A percentile compares a stretch with the other conserved stretches of the same genome.
Evolutionary conservation across 2,888 invertebrate genomes (phyloP).

Genomic region (Eupeodes latifasciatus): DNA sequence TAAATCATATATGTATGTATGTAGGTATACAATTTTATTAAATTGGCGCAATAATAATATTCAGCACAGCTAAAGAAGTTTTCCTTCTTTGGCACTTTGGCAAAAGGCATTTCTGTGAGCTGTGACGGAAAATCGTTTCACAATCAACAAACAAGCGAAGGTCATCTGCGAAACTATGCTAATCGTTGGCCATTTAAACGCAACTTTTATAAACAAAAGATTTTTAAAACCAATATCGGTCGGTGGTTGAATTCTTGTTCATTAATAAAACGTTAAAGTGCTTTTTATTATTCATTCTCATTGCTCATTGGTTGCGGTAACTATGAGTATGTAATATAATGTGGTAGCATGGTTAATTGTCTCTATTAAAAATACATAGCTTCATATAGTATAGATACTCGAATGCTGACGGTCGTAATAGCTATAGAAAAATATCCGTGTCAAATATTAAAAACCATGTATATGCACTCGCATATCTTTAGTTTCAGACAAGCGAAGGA

Average conservation of each 20-base stretch:
- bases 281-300: slow-evolving; percentile 45
- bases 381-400: neutral
- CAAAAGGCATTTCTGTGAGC: slow-evolving; percentile 24
- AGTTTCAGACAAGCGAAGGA: neutral
- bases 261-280: slow-evolving; percentile 57
- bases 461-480: neutral
- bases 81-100: slow-evolving; percentile 22
- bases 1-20: neutral
- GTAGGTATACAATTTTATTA: neutral
- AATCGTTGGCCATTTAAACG: slow-evolving; percentile 38
- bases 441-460: slow-evolving; percentile 43
- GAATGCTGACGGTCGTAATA: slow-evolving; percentile 8
- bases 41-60: slow-evolving; percentile 10
- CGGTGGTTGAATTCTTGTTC: slow-evolving; percentile 43
- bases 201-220: slow-evolving; percentile 49
- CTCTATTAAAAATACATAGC: slow-evolving; percentile 28
- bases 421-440: slow-evolving; percentile 57
- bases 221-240: slow-evolving; percentile 34
- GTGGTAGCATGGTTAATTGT: slow-evolving; percentile 22
- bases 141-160: slow-evolving; percentile 42
- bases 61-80: neutral
- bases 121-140: slow-evolving; percentile 45
- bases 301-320: slow-evolving; percentile 21
- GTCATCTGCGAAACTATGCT: slow-evolving; percentile 50
- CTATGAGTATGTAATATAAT: neutral